These are phyloP conservation scores for Pyrgus malvae DNA, from an alignment of 2,888 invertebrate species.

Conservation along the genomic window DNA sequence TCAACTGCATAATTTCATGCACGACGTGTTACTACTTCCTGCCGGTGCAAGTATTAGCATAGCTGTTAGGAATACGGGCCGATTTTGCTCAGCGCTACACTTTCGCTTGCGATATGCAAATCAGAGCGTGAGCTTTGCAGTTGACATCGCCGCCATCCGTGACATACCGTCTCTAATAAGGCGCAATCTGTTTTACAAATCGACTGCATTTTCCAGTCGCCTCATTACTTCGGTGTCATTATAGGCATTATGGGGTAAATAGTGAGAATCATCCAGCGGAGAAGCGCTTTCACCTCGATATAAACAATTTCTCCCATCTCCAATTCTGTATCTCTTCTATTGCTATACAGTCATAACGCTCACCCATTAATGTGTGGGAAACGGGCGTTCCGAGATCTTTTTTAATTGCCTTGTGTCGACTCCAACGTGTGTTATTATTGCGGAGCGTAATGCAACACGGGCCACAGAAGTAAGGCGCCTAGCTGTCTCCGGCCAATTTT, in stretches of 20 bases:
- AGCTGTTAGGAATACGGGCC: slow-evolving; percentile 53
- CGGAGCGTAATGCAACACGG: slow-evolving; percentile 63
- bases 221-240: slow-evolving; percentile 51
- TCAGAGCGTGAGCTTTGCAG: slow-evolving; percentile 65
- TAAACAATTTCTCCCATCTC: slow-evolving; percentile 48
- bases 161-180: slow-evolving; percentile 41
- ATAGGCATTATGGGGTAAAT: slow-evolving; percentile 45
- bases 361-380: slow-evolving; percentile 70
- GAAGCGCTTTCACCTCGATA: slow-evolving; percentile 59
- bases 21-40: slow-evolving; percentile 31
- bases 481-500: slow-evolving; percentile 76
- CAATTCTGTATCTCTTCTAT: slow-evolving; percentile 46
- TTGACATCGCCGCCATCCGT: slow-evolving; percentile 45
- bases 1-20: slow-evolving; percentile 32
- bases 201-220: slow-evolving; percentile 48
- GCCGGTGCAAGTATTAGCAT: slow-evolving; percentile 33
- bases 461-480: slow-evolving; percentile 73
- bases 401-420: slow-evolving; percentile 66
- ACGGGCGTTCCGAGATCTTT: slow-evolving; percentile 58
- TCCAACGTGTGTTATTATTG: slow-evolving; percentile 66
- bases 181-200: slow-evolving; percentile 34
- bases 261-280: slow-evolving; percentile 23
- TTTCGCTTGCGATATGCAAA: slow-evolving; percentile 74
- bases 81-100: slow-evolving; percentile 62
- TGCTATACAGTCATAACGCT: slow-evolving; percentile 53